Conservation (phyloP, 2,113 vertebrate species). For the Ploceus nigricollis region DNA sequence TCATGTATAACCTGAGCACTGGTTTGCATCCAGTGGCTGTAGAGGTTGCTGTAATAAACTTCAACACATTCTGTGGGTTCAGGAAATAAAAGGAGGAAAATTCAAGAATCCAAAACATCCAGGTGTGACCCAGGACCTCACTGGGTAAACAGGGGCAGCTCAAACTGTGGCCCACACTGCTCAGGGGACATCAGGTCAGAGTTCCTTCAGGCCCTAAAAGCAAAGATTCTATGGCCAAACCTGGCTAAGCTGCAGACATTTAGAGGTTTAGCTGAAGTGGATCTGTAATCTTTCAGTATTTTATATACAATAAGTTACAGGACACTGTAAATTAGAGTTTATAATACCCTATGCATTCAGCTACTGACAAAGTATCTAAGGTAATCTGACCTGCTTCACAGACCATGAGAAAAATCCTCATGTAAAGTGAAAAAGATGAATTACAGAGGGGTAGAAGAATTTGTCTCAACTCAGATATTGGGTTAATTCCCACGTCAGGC, state of each 20-base stretch:
- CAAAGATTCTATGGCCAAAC: background rate
- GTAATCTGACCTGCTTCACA: constrained; percentile 39
- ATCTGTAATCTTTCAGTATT: background rate
- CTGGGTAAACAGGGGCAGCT: background rate
- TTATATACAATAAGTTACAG: background rate
- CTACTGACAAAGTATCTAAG: constrained; percentile 18
- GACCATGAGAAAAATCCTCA: constrained; percentile 25
- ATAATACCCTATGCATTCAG: constrained; percentile 2
- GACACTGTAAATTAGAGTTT: background rate
- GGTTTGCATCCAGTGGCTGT: background rate
- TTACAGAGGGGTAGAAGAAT: background rate
- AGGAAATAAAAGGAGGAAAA: background rate
- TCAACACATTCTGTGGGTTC: rapidly evolving
- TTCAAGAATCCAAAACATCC: background rate
- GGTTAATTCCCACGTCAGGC: background rate
- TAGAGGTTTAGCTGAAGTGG: background rate
- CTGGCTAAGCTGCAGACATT: background rate
- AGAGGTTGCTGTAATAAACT: background rate
- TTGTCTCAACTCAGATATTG: background rate
- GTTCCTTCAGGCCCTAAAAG: background rate
- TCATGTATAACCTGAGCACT: background rate
- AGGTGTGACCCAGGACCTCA: background rate
- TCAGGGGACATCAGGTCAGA: background rate
- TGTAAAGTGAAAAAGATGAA: constrained; percentile 36
- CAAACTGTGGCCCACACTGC: background rate